Conservation (phyloP, 2,888 invertebrate genomes). For the Pinctada fucata region DNA sequence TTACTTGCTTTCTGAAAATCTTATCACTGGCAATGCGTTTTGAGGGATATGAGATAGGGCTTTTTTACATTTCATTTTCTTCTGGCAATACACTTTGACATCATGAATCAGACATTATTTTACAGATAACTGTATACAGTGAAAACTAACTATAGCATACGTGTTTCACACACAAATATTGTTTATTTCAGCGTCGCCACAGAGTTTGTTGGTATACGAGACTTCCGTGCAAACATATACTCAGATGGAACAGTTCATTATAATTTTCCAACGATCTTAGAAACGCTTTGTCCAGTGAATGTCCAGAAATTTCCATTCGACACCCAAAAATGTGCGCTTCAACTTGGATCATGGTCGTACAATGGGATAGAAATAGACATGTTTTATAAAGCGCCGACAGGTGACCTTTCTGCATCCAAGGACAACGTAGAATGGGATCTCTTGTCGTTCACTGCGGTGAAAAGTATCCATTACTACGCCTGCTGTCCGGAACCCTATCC, state of each 20-base stretch:
- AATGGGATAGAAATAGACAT: slow-evolving; percentile 53
- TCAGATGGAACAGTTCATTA: slow-evolving; percentile 50
- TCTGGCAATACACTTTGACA: no score
- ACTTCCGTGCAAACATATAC: slow-evolving; percentile 46
- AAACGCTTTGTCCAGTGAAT: slow-evolving; percentile 51
- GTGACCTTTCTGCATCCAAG: slow-evolving; percentile 21
- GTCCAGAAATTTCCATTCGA: slow-evolving; percentile 55
- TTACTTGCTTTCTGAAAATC: no score
- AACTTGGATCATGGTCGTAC: slow-evolving; percentile 88
- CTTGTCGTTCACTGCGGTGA: background rate
- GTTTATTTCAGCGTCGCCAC: slow-evolving; percentile 41
- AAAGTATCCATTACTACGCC: slow-evolving; percentile 18
- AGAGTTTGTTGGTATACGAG: slow-evolving; percentile 45
- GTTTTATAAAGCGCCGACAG: background rate
- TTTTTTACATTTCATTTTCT: no score
- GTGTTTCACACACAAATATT: no score
- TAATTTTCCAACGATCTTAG: slow-evolving; percentile 51
- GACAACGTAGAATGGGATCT: slow-evolving; percentile 32
- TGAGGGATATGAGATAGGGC: no score
- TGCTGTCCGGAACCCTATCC: slow-evolving; percentile 34
- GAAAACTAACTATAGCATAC: no score
- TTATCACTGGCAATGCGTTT: no score
- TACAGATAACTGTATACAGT: no score
- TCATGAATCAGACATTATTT: no score
- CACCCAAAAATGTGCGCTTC: slow-evolving; percentile 82